Percentiles rank a stretch among this genome's conserved stretches.
Conservation (phyloP, 64 coral and sea anemone species). For the Pachyseris speciosa region DNA sequence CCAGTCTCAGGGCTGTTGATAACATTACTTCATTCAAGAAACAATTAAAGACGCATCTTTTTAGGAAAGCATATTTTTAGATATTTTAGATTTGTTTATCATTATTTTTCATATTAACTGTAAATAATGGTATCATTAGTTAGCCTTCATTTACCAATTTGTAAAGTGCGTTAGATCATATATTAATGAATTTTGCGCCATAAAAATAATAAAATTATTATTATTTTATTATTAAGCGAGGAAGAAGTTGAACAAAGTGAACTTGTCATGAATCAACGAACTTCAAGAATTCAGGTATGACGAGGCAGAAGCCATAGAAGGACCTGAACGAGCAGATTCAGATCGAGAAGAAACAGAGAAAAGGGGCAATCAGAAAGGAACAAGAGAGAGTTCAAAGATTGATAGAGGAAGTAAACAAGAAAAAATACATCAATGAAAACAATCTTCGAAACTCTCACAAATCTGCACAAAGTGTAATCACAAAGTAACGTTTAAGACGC, state of each 20-base stretch:
- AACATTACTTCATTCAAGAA: too few relatives aligned
- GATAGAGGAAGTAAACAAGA: slow-evolving; percentile 31
- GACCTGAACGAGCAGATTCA: slow-evolving; percentile 35
- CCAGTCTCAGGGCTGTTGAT: too few relatives aligned
- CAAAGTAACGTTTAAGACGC: slow-evolving; percentile 13
- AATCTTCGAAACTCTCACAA: slow-evolving; percentile 45
- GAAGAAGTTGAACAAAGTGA: slow-evolving; percentile 70
- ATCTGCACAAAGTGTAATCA: slow-evolving; percentile 19
- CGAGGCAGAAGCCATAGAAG: slow-evolving; percentile 37
- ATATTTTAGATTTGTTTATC: too few relatives aligned
- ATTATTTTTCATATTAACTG: too few relatives aligned
- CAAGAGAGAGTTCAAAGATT: slow-evolving; percentile 50
- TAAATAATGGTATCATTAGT: too few relatives aligned
- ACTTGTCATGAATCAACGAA: slow-evolving; percentile 56
- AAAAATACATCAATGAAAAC: slow-evolving; percentile 17
- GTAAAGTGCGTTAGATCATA: too few relatives aligned
- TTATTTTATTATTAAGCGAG: too few relatives aligned
- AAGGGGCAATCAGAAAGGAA: slow-evolving; percentile 53
- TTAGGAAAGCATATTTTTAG: too few relatives aligned
- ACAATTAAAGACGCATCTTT: too few relatives aligned
- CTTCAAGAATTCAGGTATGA: slow-evolving; percentile 64
- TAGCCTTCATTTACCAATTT: too few relatives aligned
- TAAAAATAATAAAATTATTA: too few relatives aligned
- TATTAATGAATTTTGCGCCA: too few relatives aligned
- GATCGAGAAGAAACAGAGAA: slow-evolving; percentile 35